These are phyloP conservation scores for Mobula birostris DNA, from an alignment of 2,113 vertebrate genomes.

Conservation along the genomic window DNA sequence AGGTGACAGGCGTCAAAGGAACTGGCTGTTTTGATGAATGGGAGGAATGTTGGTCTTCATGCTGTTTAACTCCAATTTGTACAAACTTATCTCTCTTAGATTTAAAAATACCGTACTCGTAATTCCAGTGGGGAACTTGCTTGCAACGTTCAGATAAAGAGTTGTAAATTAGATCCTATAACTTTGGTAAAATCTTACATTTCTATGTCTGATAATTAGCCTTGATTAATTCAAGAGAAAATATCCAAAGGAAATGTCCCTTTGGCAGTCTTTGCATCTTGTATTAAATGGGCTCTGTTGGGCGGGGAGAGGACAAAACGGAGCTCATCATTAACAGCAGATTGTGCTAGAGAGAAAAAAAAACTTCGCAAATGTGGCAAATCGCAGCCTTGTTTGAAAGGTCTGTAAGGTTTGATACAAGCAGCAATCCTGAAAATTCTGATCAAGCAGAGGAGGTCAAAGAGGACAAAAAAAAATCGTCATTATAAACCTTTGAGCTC, in stretches of 20 bases:
- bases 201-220: too few species aligned
- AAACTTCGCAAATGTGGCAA: neutral
- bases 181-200: too few species aligned
- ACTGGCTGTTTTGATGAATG: neutral
- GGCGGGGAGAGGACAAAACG: too few species aligned
- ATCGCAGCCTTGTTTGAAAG: neutral
- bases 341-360: neutral
- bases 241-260: neutral
- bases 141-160: too few species aligned
- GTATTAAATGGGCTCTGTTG: neutral
- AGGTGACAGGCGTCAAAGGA: constrained; percentile 33
- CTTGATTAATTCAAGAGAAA: too few species aligned
- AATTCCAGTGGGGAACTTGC: neutral
- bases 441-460: too few species aligned
- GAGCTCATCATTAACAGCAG: neutral
- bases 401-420: too few species aligned
- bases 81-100: neutral
- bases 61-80: constrained; percentile 9
- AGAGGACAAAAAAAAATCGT: too few species aligned
- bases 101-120: neutral
- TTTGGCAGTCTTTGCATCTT: neutral
- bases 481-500: neutral
- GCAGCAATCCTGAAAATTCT: too few species aligned
- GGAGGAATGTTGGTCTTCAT: neutral
- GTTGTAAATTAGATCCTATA: neutral